These are phyloP conservation scores for Physella acuta DNA, from an alignment of 1,140 invertebrate species.

Conservation along the genomic window DNA sequence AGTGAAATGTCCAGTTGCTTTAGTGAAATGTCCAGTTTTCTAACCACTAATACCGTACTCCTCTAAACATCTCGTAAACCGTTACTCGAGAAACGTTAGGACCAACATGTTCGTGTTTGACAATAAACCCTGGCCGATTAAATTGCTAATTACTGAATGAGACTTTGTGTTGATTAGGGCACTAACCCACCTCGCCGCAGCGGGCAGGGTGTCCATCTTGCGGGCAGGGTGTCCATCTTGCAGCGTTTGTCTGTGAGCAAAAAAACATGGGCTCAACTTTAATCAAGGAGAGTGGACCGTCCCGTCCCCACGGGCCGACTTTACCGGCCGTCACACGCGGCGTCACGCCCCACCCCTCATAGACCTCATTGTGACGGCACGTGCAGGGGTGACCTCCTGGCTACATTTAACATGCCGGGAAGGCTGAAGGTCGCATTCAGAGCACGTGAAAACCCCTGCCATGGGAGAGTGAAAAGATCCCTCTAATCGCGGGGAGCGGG, in stretches of 20 bases:
- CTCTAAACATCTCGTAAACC: too few relatives aligned
- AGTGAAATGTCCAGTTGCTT: too few relatives aligned
- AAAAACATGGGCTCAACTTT: constrained; percentile 1
- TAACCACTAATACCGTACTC: too few relatives aligned
- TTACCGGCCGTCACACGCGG: constrained; percentile 5
- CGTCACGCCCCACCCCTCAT: constrained; percentile 2
- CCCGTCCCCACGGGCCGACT: background rate
- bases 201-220: too few relatives aligned
- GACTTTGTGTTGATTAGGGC: too few relatives aligned
- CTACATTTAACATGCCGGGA: constrained; percentile 20
- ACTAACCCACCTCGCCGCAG: too few relatives aligned
- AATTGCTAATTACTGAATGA: too few relatives aligned
- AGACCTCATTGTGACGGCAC: constrained; percentile 11
- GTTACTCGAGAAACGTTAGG: too few relatives aligned
- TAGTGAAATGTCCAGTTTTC: too few relatives aligned
- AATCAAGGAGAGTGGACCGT: constrained; percentile 14
- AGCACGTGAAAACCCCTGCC: constrained; percentile 5
- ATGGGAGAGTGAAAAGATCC: constrained; percentile 16
- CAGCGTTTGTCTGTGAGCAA: background rate
- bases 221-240: background rate
- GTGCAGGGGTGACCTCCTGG: constrained; percentile 15
- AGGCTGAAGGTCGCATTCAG: constrained; percentile 19
- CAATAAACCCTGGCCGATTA: too few relatives aligned
- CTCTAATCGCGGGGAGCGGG: background rate
- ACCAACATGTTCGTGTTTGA: too few relatives aligned